Evolutionary conservation across 2,888 invertebrate genomes (phyloP), one percentile per base, ranked within the genome.

Genomic region (Bursaphelenchus okinawaensis): DNA sequence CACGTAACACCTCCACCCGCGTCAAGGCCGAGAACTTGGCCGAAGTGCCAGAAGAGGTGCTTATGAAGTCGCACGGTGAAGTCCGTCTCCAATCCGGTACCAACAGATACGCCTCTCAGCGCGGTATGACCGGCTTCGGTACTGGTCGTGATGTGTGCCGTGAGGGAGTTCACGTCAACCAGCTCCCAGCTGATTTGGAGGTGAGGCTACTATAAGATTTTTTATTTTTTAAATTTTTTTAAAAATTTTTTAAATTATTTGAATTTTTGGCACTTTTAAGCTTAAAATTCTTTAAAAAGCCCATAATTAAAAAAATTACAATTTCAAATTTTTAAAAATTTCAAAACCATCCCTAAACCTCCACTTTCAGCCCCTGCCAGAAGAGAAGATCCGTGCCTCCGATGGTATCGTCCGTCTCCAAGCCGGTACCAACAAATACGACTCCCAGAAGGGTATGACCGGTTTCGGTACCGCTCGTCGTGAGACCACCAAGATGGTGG

Each of bases 351-450:
- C 50, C 19, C 50, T 40, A 19, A 40, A 40, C 19, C 50, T 16
- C 19, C 23, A 0, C 9, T 66, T 82, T 62, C 68, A 80, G 79
- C 76, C 78, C 28, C 70, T 82, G 50, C 80, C 82, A 50, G 81
- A 83, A 60, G 82, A 82, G 70, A 82, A 83, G 74, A 82, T 82
- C 67, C 77, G 80, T 58, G 72, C 79, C 54, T 76, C 76, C 23
- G 83, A 82, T 28, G 80, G 80, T 58, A 83, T 83, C 66, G 82
- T 82, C 57, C 79, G 82, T 68, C 78, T 78, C 23, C 82, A 82
- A 66, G 71, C 81, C 65, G 82, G 82, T 73, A 71, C 72, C 58
- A 71, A 71, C 71, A 73, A 79, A 65, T 82, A 79, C 65, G 81
- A 77, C 71, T 83, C 82, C n/a, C 82, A 82, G 70, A 82, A 80